Base-by-base conservation (phyloP, 2,888 invertebrate genomes). In the Synanthedon tipuliformis region DNA sequence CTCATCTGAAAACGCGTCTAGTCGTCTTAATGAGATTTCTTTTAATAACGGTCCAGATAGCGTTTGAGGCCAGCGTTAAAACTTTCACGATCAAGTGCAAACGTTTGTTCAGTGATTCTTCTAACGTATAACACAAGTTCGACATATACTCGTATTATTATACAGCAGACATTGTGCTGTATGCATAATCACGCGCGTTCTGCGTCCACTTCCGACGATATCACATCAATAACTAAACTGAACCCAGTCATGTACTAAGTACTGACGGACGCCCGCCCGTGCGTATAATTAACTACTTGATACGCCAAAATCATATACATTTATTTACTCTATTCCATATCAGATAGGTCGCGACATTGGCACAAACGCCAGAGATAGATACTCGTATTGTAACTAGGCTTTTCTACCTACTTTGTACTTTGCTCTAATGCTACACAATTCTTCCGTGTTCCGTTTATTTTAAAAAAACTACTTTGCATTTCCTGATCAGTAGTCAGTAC, bases 81-180 rank as follows among this genome's bases (percentile, higher is more conserved):
- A 85, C 82, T 85, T 85, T 86, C 85, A 84, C 85, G 82, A 80
- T 81, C 78, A 82, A 80, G 78, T 81, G 79, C 78, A 80, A 69
- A 68, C 71, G 72, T 69, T 70, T 73, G 73, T 73, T 69, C 68
- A 57, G 64, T 69, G 67, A 65, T 64, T 69, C 78, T 77, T 69
- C 77, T 77, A 77, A 76, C 77, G 76, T 79, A 72, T 69, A 71
- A 64, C 66, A 64, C 66, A 60, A 71, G 66, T 69, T 57, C 64
- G 68, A 68, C 71, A 73, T 65, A 63, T 34, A n/a, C n/a, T n/a
- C n/a, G n/a, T n/a, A 34, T 34, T 34, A 34, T 34, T 34, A 8
- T 34, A 34, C 34, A 34, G 34, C 5, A 23, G 23, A 23, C 5
- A 23, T 23, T 34, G 34, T 34, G 34, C 64, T 67, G 63, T 65